Evolutionary conservation across 2,113 vertebrate genomes (phyloP).

Genomic region (Micromys minutus): DNA sequence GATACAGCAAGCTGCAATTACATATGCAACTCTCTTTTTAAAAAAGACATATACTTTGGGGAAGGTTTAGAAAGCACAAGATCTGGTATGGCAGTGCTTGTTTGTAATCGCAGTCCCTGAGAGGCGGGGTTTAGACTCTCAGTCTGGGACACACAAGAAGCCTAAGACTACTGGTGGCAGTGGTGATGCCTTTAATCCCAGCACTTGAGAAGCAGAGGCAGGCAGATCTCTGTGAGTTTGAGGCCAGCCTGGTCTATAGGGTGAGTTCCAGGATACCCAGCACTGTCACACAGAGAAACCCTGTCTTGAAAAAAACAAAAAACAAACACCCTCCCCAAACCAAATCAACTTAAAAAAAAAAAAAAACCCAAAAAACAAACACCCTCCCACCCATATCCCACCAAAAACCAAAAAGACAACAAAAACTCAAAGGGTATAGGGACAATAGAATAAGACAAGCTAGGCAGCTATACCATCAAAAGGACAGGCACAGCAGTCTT

Average conservation of each 20-base stretch:
- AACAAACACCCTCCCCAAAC: too few relatives aligned
- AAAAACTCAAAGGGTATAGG: background rate
- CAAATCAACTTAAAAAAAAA: too few relatives aligned
- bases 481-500: background rate
- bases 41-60: background rate
- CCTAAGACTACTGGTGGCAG: background rate
- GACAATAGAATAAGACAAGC: background rate
- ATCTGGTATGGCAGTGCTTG: background rate
- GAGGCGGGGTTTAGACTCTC: background rate
- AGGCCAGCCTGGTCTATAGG: background rate
- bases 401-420: too few relatives aligned
- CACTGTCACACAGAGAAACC: background rate
- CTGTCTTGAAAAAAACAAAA: background rate
- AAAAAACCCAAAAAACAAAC: background rate
- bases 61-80: background rate
- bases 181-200: background rate
- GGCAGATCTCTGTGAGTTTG: background rate
- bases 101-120: background rate
- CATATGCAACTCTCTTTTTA: background rate
- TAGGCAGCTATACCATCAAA: background rate
- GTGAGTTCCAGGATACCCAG: background rate
- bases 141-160: background rate
- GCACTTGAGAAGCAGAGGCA: background rate
- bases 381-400: background rate
- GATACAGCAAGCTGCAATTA: background rate